Base-by-base conservation (phyloP, 2,113 vertebrate genomes). In the Ellobius talpinus region DNA sequence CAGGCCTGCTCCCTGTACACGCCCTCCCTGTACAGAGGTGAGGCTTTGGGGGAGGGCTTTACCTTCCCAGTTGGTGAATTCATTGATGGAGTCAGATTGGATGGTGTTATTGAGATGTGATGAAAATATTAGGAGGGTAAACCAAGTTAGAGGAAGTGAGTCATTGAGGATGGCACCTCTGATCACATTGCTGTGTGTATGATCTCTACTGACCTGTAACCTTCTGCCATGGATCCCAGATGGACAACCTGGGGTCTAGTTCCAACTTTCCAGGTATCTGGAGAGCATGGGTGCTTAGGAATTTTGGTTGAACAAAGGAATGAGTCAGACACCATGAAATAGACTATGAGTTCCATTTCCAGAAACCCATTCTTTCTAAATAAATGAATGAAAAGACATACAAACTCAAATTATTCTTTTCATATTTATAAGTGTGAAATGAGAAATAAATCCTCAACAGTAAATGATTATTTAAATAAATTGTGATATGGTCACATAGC, bases 341-440 rank as follows among this genome's bases (percentile, higher is more conserved):
- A 10, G 68, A 33, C 7, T 47, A 31, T 87, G 73, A 84, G 91
- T 90, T 93, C 33, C 78, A 63, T 66, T 81, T 95, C 50, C 90
- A 94, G 50, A n/a, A 90, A 85, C 79, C 19, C 6, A n/a, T 74
- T 95, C n/a, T 72, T 96, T 89, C 84, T 55, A 79, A 94, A 90
- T 85, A 76, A 90, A 73, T 95, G 8, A 88, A 81, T 86, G 58
- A 74, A 92, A 65, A 89, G 79, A 45, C 68, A 5, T 76, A 36
- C 61, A 2, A 94, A 85, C 9, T 42, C 78, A 90, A 65, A 87
- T 47, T 50, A 39, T 45, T 74, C 14, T 55, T 61, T 94, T 47
- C 52, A 81, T 92, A 96, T 84, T 90, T 90, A 42, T 87, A 93
- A 82, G 19, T 14, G 29, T 84, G n/a, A 89, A 93, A 90, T 33